These are phyloP conservation scores for Holothuria glaberrima DNA, from an alignment of 35 echinoderm and acorn worm species.

Conservation along the genomic window DNA sequence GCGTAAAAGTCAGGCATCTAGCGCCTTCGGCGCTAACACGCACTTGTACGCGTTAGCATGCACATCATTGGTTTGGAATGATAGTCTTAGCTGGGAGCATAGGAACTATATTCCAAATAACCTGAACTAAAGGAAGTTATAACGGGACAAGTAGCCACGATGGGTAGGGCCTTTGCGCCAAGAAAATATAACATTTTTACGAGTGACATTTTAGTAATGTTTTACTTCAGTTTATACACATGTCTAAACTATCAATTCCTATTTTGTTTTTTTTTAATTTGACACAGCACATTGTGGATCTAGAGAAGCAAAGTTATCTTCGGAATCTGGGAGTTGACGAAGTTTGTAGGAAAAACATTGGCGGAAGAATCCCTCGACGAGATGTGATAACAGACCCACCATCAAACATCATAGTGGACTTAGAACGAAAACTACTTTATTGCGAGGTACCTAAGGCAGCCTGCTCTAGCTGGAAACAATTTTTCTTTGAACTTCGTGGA, in stretches of 20 bases:
- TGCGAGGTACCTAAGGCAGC: constrained; percentile 48
- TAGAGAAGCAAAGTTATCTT: background rate
- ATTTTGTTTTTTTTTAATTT: background rate
- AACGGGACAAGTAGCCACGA: no score
- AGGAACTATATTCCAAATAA: no score
- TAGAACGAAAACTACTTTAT: constrained; percentile 40
- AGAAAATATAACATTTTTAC: no score
- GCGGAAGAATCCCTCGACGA: constrained; percentile 1
- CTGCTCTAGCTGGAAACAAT: constrained; percentile 42
- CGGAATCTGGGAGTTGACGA: background rate
- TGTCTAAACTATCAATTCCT: background rate
- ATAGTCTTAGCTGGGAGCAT: no score
- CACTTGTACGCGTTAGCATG: no score
- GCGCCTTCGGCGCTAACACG: no score
- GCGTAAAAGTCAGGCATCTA: no score
- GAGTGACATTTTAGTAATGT: background rate
- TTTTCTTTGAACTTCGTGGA: constrained; percentile 38
- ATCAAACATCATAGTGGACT: constrained; percentile 6
- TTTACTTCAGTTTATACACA: background rate
- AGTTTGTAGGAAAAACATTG: background rate
- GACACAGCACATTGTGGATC: background rate
- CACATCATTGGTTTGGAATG: no score
- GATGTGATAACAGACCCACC: constrained; percentile 9
- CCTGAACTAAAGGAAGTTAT: no score
- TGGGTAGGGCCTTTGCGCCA: no score